Evolutionary conservation across 1,140 invertebrate species (phyloP), one percentile per base, ranked within the genome.

Genomic region (Ips nitidus): DNA sequence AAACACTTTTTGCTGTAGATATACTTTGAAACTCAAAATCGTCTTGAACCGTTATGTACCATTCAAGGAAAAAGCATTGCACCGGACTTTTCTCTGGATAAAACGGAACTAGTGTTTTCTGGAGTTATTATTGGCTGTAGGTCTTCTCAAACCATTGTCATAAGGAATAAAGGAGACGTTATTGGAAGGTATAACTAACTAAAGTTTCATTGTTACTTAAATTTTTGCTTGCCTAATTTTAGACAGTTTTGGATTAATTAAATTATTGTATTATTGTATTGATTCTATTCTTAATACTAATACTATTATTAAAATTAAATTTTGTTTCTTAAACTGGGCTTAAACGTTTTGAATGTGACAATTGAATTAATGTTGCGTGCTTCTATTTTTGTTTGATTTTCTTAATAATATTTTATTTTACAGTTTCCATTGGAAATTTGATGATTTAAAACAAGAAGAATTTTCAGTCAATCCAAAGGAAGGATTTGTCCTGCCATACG

Each of bases 151-250:
- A 80, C 76, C 59, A 41, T 82, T 36, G 47, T 75, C 3, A 74
- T 84, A 2, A 69, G 73, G 43, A 84, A 84, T 68, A 77, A 62
- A 3, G 83, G 83, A 1, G 82, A 83, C 66, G 56, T 82, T 4
- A 78, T 79, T n/a, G 76, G 79, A 5, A 81, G 73, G 82, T 81
- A 75, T 45, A 3, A 64, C 4, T n/a, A 69, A 38, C 43, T 8
- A 22, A 22, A 0, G n/a, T n/a, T n/a, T n/a, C n/a, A n/a, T n/a
- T n/a, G n/a, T n/a, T n/a, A n/a, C n/a, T n/a, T n/a, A n/a, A n/a
- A n/a, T n/a, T n/a, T n/a, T n/a, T n/a, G n/a, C n/a, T 22, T 22
- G 22, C 22, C 22, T 22, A 22, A 22, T 22, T 22, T 22, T 22
- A 22, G 22, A 22, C 22, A 22, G 0, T 22, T 22, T 22, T 22